phyloP scores from a whole-genome alignment of 1,140 invertebrate species.

The Nylanderia fulva region DNA sequence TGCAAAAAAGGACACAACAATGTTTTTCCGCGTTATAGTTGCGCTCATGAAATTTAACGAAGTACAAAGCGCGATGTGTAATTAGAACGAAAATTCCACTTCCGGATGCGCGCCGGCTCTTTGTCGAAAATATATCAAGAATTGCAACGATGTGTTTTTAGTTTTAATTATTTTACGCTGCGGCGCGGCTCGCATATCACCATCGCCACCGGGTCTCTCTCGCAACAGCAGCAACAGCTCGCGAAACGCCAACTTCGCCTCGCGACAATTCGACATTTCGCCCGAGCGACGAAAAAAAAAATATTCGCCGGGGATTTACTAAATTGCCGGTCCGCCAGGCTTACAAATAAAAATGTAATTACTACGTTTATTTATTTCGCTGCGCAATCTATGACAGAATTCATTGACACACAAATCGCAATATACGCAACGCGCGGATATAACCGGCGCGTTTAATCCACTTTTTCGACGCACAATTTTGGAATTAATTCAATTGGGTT shows the following conservation, averaged over 20 bases:
- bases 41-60: constrained; percentile 56
- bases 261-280: constrained; percentile 74
- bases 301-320: constrained; percentile 56
- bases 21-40: constrained; percentile 46
- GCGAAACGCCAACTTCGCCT: constrained; percentile 21
- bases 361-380: constrained; percentile 60
- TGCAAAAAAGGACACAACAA: constrained; percentile 30
- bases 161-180: constrained; percentile 58
- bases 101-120: constrained; percentile 43
- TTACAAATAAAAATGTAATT: constrained; percentile 63
- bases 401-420: constrained; percentile 49
- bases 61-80: constrained; percentile 58
- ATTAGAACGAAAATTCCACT: constrained; percentile 59
- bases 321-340: constrained; percentile 58
- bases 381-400: constrained; percentile 60
- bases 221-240: too few species aligned
- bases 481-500: constrained; percentile 46
- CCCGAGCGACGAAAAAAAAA: constrained; percentile 26
- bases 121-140: constrained; percentile 59
- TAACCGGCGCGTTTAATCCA: constrained; percentile 39
- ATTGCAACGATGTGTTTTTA: constrained; percentile 59
- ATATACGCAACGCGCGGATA: constrained; percentile 7
- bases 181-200: neutral
- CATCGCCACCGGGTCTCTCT: neutral
- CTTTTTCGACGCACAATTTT: constrained; percentile 45